A percentile compares a stretch with the other conserved stretches of the same genome.
Evolutionary conservation across 2,113 vertebrate species (phyloP).

Genomic region (Sapajus apella): DNA sequence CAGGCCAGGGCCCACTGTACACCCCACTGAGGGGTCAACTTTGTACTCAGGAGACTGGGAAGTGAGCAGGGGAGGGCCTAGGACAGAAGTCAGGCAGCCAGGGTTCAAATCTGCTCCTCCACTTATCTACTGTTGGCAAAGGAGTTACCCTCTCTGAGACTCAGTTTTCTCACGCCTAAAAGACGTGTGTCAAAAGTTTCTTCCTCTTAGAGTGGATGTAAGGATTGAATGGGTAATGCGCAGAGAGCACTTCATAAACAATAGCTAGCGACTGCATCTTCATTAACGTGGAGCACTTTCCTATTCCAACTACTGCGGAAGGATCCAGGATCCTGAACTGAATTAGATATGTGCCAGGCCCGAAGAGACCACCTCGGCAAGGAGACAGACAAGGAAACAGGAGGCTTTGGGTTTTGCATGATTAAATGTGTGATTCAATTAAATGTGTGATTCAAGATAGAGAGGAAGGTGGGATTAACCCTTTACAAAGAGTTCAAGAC

Average conservation of each 20-base stretch:
- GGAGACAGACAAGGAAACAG: not conserved
- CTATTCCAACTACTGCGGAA: not conserved
- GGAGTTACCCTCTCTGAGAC: not conserved
- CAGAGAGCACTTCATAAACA: not conserved
- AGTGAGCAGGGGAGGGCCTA: not conserved
- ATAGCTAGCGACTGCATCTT: not conserved
- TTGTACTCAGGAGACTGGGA: not conserved
- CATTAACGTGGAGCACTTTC: not conserved
- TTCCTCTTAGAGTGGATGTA: not conserved
- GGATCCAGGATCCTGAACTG: not conserved
- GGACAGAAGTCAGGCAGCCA: not conserved
- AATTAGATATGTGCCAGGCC: not conserved
- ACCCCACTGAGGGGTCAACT: not conserved
- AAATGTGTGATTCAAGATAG: not conserved
- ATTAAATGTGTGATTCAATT: not conserved
- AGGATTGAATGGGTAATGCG: not conserved
- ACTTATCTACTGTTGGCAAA: not conserved
- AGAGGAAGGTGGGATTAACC: not conserved
- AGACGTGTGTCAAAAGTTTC: not conserved
- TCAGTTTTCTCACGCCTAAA: not conserved
- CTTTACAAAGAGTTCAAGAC: not conserved
- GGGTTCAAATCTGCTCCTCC: not conserved
- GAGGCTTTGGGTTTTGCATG: not conserved
- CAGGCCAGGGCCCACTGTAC: not conserved
- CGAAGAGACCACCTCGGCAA: not conserved